These are phyloP conservation scores for Redunca redunca DNA, from an alignment of 2,113 vertebrate genomes.

Conservation along the genomic window DNA sequence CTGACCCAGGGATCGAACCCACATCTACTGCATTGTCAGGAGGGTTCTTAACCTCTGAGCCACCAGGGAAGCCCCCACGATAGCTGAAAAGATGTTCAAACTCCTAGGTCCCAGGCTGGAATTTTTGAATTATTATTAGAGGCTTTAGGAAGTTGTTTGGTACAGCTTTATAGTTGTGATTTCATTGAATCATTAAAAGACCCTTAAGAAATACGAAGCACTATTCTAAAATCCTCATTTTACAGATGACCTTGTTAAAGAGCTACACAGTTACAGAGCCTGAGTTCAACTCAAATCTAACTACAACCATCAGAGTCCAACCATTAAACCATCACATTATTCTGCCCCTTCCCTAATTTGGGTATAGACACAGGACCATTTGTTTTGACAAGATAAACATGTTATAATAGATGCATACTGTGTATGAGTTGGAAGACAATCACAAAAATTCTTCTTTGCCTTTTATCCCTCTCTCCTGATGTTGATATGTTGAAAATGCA, in stretches of 20 bases:
- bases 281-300: neutral
- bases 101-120: neutral
- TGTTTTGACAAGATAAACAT: neutral
- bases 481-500: neutral
- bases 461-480: neutral
- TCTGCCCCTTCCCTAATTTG: neutral
- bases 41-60: neutral
- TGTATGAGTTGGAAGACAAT: neutral
- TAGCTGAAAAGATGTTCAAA: neutral
- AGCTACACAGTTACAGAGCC: neutral
- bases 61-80: neutral
- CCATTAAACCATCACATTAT: neutral
- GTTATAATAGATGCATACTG: fast-evolving
- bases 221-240: neutral
- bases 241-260: neutral
- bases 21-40: neutral
- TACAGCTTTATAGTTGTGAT: neutral
- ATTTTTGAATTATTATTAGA: neutral
- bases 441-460: neutral
- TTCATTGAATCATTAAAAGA: neutral
- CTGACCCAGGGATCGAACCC: neutral
- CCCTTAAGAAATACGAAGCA: neutral
- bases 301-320: neutral
- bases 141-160: neutral
- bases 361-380: neutral